Evolutionary conservation across 1,140 invertebrate genomes (phyloP).

Genomic region (Drosophila elegans): DNA sequence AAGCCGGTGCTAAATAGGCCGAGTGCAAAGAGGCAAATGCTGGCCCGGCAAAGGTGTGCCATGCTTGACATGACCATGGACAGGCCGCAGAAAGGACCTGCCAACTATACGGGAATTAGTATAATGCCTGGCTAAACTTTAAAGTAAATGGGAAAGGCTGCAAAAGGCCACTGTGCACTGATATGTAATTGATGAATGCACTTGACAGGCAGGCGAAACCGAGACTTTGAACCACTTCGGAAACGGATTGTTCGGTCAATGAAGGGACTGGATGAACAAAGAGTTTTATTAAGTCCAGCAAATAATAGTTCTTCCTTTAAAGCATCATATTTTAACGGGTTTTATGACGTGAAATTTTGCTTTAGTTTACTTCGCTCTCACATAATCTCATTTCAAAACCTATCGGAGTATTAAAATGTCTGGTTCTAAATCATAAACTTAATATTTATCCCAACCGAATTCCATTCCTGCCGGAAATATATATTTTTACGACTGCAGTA

Average conservation of each 20-base stretch:
- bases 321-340: constrained; percentile 1
- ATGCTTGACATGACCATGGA: constrained; percentile 42
- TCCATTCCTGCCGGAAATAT: constrained; percentile 6
- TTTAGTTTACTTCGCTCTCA: constrained; percentile 4
- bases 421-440: constrained; percentile 48
- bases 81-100: constrained; percentile 34
- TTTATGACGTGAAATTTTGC: constrained; percentile 2
- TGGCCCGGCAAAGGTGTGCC: constrained; percentile 36
- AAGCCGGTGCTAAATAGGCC: constrained; percentile 67
- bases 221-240: constrained; percentile 2
- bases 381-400: constrained; percentile 15
- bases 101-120: constrained; percentile 41
- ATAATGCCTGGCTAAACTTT: constrained; percentile 37
- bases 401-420: neutral
- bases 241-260: constrained; percentile 1
- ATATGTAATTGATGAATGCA: constrained; percentile 45
- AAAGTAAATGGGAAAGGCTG: constrained; percentile 13
- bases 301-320: constrained; percentile 2
- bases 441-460: constrained; percentile 24
- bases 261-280: neutral
- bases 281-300: neutral
- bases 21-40: constrained; percentile 53
- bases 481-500: constrained; percentile 50
- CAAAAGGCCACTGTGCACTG: constrained; percentile 34
- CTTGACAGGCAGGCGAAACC: constrained; percentile 22